Base-by-base conservation (phyloP, 2,113 vertebrate genomes). In the Epinephelus cyanopodus region DNA sequence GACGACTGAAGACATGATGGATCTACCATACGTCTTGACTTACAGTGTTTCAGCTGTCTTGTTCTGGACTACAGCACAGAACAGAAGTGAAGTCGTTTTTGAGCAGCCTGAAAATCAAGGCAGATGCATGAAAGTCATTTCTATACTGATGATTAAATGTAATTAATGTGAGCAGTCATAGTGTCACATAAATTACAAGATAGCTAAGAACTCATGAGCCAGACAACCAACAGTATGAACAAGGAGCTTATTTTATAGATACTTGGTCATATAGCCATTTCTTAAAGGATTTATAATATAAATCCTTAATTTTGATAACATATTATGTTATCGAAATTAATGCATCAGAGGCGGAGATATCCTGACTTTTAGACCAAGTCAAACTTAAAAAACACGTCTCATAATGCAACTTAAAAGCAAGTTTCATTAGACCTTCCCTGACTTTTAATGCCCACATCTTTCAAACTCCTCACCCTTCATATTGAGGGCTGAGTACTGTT, bases 1-100 rank as follows among this genome's bases (percentile, higher is more conserved):
- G 92, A 94, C 91, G 90, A 80, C 87, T 88, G 82, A 73, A 86
- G 87, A 91, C 90, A 90, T 92, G 87, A 94, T 90, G 89, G 89
- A 94, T 89, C 77, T 63, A 37, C 77, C 83, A 74, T 79, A 79
- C 66, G 25, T 86, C 80, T 69, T n/a, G 50, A 45, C 64, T 77
- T 83, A 77, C 78, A 77, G 79, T 37, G 19, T 81, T 73, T 23
- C 86, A 84, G 77, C 79, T 84, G 83, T 58, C 56, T 21, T 33
- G 39, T 27, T 6, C 67, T 62, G n/a, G 58, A 39, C 42, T 42
- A 19, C 13, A 25, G 25, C 27, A 42, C 1, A 19, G 8, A 67
- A 39, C 13, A 10, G 56, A 50, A 52, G 1, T 19, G 2, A 3
- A 25, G 54, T 6, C 0, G 7, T 14, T 27, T 52, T 37, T 15